Evolutionary conservation across 2,888 invertebrate genomes (phyloP).

Genomic region (Heliconius aoede): DNA sequence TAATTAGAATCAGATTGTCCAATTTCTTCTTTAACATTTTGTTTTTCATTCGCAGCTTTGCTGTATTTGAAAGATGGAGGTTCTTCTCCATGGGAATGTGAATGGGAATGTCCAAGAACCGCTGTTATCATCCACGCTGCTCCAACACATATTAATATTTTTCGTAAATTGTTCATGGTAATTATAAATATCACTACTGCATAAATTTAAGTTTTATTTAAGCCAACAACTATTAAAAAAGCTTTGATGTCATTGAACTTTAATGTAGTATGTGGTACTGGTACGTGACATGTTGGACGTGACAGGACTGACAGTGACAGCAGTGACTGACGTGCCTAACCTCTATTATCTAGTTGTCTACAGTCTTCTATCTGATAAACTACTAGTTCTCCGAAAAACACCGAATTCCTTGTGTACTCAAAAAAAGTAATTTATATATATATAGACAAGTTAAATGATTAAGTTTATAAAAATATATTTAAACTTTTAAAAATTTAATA

Average conservation of each 20-base stretch:
- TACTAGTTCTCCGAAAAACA: too few species aligned
- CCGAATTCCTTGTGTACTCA: too few species aligned
- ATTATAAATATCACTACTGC: not conserved
- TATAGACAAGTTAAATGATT: too few species aligned
- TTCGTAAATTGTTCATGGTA: conserved; percentile 47
- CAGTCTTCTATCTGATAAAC: too few species aligned
- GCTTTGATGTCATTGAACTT: conserved; percentile 25
- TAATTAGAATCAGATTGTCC: conserved; percentile 58
- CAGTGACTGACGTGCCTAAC: not conserved
- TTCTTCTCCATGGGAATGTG: conserved; percentile 82
- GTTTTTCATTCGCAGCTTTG: conserved; percentile 82
- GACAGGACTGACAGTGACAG: too few species aligned
- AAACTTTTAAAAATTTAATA: too few species aligned
- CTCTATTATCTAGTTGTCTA: too few species aligned
- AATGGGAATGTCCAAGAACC: conserved; percentile 71
- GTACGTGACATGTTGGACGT: conserved; percentile 12
- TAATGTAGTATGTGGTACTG: not conserved
- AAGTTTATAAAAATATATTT: too few species aligned
- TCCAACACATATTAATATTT: conserved; percentile 44
- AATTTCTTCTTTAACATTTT: conserved; percentile 76
- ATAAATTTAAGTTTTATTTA: conserved; percentile 10
- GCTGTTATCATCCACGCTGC: conserved; percentile 45
- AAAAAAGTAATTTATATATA: too few species aligned
- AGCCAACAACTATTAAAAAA: conserved; percentile 1
- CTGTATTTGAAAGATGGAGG: conserved; percentile 93